phyloP scores from a whole-genome alignment of 37 sponge, comb jelly and placozoan genomes.

The Halichondria panicea region DNA sequence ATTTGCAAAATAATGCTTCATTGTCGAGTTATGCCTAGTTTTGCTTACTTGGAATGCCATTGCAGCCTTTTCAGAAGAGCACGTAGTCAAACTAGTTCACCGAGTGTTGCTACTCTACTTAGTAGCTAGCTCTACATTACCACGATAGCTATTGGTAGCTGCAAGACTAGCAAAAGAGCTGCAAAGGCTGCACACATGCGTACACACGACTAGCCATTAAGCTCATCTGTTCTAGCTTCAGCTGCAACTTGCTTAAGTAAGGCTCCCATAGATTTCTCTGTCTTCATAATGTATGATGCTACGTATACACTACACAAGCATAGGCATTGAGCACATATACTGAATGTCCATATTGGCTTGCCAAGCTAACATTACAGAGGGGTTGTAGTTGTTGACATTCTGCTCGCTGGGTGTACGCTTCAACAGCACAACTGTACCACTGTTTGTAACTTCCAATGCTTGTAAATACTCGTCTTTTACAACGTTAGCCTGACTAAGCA shows the following conservation, averaged over 20 bases:
- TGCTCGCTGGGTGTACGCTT: slow-evolving; percentile 7
- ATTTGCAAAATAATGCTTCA: no score
- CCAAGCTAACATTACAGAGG: slow-evolving; percentile 23
- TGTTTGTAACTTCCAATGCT: not conserved
- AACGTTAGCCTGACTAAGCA: not conserved
- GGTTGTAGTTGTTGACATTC: slow-evolving; percentile 20
- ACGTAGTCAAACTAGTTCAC: no score
- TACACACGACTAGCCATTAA: not conserved
- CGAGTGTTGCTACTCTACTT: no score
- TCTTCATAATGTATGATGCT: slow-evolving; percentile 28
- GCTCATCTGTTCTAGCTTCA: slow-evolving; percentile 16
- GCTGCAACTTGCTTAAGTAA: slow-evolving; percentile 17
- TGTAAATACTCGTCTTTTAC: not conserved
- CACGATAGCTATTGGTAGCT: no score
- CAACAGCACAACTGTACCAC: not conserved
- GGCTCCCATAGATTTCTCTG: slow-evolving; percentile 7
- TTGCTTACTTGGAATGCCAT: no score
- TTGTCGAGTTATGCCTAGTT: no score
- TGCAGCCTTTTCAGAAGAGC: no score
- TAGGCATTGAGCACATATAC: slow-evolving; percentile 26
- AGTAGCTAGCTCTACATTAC: no score
- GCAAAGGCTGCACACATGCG: not conserved
- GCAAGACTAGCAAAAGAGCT: no score
- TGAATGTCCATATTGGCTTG: slow-evolving; percentile 48
- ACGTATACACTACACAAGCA: no score